Percentiles rank a stretch among this genome's conserved stretches.
Conservation (phyloP, 2,888 invertebrate species). For the Cryptocheilus praepositus region DNA sequence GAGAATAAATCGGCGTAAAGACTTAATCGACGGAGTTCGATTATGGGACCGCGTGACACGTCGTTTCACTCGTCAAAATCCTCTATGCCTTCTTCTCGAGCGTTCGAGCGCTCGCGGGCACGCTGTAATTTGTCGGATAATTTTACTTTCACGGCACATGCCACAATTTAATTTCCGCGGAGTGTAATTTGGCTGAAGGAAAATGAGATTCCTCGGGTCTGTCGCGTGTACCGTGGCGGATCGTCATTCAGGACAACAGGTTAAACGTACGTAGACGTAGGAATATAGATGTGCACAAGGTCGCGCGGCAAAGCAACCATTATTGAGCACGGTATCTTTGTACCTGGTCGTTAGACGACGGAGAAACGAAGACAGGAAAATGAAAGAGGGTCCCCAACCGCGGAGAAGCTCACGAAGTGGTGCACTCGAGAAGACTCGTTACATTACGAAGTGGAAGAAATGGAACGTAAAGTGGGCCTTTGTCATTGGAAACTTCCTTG, state of each 20-base stretch:
- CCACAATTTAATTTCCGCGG: too few relatives aligned
- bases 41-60: too few relatives aligned
- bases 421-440: conserved; percentile 50
- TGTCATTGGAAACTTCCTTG: conserved; percentile 59
- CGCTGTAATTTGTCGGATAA: too few relatives aligned
- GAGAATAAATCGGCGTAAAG: too few relatives aligned
- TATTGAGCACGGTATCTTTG: conserved; percentile 56
- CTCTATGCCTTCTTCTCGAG: too few relatives aligned
- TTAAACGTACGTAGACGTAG: conserved; percentile 37
- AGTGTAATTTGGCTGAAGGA: too few relatives aligned
- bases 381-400: conserved; percentile 23
- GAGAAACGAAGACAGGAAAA: conserved; percentile 11
- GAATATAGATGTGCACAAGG: too few relatives aligned
- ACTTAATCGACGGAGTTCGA: too few relatives aligned
- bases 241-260: conserved; percentile 52
- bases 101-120: too few relatives aligned
- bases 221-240: conserved; percentile 41
- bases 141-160: too few relatives aligned
- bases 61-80: too few relatives aligned
- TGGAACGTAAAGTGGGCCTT: conserved; percentile 57
- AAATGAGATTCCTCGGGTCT: conserved; percentile 15
- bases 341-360: conserved; percentile 49
- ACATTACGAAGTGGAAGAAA: conserved; percentile 40
- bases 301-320: conserved; percentile 42
- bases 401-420: conserved; percentile 49